Evolutionary conservation across 2,113 vertebrate species (phyloP).

Genomic region (Poicephalus gulielmi): DNA sequence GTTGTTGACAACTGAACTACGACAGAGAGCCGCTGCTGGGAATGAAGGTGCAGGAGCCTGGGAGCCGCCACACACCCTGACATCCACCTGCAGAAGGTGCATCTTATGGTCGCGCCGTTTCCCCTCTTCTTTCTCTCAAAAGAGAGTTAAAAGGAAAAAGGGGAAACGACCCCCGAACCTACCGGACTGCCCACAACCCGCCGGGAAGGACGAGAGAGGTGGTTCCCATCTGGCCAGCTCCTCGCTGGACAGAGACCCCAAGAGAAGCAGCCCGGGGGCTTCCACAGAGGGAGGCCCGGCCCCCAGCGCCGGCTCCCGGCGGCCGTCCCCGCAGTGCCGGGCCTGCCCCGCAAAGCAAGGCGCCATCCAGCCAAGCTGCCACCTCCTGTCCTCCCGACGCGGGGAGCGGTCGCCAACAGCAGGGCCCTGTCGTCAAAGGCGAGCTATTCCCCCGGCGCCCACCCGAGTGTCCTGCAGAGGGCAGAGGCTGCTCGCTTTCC

Average conservation of each 20-base stretch:
- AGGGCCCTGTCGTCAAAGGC: slow-evolving; percentile 20
- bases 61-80: not conserved
- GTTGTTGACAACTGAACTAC: slow-evolving; percentile 14
- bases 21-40: not conserved
- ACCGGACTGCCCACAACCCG: not conserved
- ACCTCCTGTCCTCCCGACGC: not conserved
- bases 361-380: not conserved
- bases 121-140: not conserved
- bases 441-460: slow-evolving; percentile 54
- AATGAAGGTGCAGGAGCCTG: not conserved
- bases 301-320: not conserved
- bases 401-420: not conserved
- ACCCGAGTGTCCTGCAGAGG: slow-evolving; percentile 81
- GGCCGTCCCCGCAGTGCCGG: not conserved
- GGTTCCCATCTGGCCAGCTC: not conserved
- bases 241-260: not conserved
- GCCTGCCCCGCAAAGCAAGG: not conserved
- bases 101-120: not conserved
- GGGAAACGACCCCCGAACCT: not conserved
- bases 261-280: not conserved
- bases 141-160: not conserved
- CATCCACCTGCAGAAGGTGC: not conserved
- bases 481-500: slow-evolving; percentile 77
- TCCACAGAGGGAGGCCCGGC: not conserved
- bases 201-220: not conserved